A percentile compares a stretch with the other conserved stretches of the same genome.
Evolutionary conservation across 2,797 vertebrate genomes (phyloP).

Genomic region (Champsocephalus esox): DNA sequence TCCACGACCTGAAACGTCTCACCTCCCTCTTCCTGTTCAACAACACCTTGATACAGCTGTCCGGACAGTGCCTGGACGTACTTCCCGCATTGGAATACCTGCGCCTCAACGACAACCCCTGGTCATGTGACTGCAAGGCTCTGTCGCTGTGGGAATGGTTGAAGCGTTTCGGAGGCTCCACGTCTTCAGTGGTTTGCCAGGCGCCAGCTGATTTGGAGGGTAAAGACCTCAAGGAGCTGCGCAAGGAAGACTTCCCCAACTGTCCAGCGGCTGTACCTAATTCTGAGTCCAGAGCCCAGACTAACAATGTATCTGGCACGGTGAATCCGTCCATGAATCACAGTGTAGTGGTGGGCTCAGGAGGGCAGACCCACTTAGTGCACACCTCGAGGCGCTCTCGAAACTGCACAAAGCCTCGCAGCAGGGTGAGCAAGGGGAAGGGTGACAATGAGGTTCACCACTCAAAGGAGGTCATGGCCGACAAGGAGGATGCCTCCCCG

Average conservation of each 20-base stretch:
- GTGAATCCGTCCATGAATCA: conserved; percentile 85
- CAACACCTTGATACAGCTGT: conserved; percentile 93
- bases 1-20: conserved; percentile 94
- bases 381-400: conserved; percentile 88
- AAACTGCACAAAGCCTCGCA: conserved; percentile 94
- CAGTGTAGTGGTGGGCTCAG: conserved; percentile 71
- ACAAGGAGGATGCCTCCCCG: conserved; percentile 91
- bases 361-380: conserved; percentile 81
- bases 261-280: conserved; percentile 84
- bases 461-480: conserved; percentile 84
- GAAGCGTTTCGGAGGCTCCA: conserved; percentile 93
- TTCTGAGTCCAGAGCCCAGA: conserved; percentile 94
- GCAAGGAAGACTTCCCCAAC: conserved; percentile 91
- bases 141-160: conserved; percentile 97
- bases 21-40: conserved; percentile 98
- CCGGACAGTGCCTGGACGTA: conserved; percentile 92
- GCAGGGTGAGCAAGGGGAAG: conserved; percentile 87
- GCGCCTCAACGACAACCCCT: conserved; percentile 96
- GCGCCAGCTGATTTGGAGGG: conserved; percentile 86
- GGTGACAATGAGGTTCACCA: conserved; percentile 88
- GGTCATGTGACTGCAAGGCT: conserved; percentile 95
- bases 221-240: conserved; percentile 93
- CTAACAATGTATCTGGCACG: conserved; percentile 89
- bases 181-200: conserved; percentile 90
- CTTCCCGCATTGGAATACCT: conserved; percentile 94